Percentiles rank a stretch among this genome's conserved stretches.
These are phyloP conservation scores for Lathamus discolor DNA, from an alignment of 2,113 vertebrate genomes.

Conservation along the genomic window DNA sequence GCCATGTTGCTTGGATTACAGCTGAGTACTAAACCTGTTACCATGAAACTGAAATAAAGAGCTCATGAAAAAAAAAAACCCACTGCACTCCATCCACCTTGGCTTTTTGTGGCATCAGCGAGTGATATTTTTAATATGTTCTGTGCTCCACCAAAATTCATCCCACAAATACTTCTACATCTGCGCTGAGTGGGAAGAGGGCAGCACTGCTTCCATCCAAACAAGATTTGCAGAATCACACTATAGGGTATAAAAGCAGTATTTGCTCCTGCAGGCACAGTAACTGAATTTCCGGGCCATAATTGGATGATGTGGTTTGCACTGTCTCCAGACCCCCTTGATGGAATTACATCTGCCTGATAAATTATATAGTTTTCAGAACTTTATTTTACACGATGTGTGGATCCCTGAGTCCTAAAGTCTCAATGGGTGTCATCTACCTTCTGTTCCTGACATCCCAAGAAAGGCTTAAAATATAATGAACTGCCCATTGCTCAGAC, in stretches of 20 bases:
- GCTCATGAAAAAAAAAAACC: not conserved
- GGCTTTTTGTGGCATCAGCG: not conserved
- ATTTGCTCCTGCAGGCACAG: conserved; percentile 20
- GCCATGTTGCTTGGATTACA: not conserved
- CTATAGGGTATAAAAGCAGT: not conserved
- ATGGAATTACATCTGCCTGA: conserved; percentile 48
- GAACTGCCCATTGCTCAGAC: not conserved
- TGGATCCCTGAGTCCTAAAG: not conserved
- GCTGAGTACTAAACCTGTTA: not conserved
- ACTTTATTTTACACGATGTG: not conserved
- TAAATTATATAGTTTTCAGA: conserved; percentile 23
- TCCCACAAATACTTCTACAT: not conserved
- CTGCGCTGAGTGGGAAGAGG: not conserved
- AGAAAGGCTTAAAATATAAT: not conserved
- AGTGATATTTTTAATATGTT: not conserved
- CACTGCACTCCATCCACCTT: not conserved
- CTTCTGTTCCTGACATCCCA: not conserved
- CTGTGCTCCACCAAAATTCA: not conserved
- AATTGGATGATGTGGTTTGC: conserved; percentile 52
- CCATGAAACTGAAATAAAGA: not conserved
- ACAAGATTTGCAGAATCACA: not conserved
- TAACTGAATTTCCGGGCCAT: conserved; percentile 47
- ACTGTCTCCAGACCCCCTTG: conserved; percentile 38
- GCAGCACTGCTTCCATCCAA: not conserved
- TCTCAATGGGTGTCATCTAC: not conserved